A percentile compares a stretch with the other conserved stretches of the same genome.
Evolutionary conservation across 2,113 vertebrate species (phyloP).

Genomic region (Mustela nigripes): DNA sequence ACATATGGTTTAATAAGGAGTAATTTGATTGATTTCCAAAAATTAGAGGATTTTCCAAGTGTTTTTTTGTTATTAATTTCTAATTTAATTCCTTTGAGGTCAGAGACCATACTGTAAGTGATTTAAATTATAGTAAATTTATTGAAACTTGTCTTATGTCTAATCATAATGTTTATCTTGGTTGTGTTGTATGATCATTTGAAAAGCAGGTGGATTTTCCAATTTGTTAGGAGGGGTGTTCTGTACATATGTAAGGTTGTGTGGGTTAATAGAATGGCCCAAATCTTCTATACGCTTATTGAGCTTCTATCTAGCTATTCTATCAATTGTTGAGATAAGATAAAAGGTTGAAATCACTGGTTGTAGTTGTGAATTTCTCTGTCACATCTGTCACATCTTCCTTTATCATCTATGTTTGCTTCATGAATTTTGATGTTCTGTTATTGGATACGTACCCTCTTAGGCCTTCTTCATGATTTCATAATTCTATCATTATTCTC

Average conservation of each 20-base stretch:
- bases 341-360: neutral
- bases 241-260: neutral
- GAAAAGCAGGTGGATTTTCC: neutral
- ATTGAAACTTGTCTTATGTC: neutral
- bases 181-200: neutral
- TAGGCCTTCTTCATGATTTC: neutral
- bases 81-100: neutral
- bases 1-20: neutral
- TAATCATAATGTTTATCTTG: neutral
- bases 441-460: neutral
- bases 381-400: neutral
- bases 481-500: neutral
- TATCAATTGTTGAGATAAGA: neutral
- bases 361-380: neutral
- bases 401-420: neutral
- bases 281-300: neutral
- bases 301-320: neutral
- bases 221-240: neutral
- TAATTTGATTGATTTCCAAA: slow-evolving; percentile 12
- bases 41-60: neutral
- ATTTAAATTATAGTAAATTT: neutral
- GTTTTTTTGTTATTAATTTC: neutral
- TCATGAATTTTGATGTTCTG: neutral
- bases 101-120: neutral
- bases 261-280: neutral